Evolutionary conservation across 2,888 invertebrate species (phyloP), one percentile per base, ranked within the genome.

Genomic region (Drosophila ezoana): DNA sequence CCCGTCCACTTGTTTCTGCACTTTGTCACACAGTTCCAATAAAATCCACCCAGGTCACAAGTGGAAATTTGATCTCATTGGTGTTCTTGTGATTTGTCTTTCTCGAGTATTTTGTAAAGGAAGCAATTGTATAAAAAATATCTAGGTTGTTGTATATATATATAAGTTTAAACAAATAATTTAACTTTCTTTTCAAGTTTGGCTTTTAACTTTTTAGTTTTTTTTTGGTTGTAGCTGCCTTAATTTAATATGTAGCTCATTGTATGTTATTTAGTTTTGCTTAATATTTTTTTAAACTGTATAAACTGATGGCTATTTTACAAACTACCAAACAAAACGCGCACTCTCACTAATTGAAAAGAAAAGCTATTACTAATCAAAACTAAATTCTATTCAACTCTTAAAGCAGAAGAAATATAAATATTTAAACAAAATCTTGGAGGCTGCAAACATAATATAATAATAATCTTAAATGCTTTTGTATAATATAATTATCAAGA

Each of bases 241-340:
- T 35, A 20, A 38, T 47, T 33, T 14, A 37, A 49, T 14, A 23
- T 20, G 32, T 38, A 28, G 28, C 35, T 11, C 13, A 35, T 41
- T 35, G 14, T 43, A 28, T 53, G 16, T 9, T 41, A 35, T 14
- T 56, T 32, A 43, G 14, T 28, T 45, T 52, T 52, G 28, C 48
- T 38, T 59, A 52, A 48, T 60, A 56, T 28, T 37, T 23, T 58
- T 23, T 54, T 23, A 28, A 51, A 47, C 18, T 57, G 16, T 61
- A 57, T 33, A 54, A 43, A 47, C 3, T 56, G 18, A 23, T 67
- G 67, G 48, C 67, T 71, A 40, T 54, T 56, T 20, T 44, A 65
- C 51, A 62, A 65, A 76, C 61, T 76, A 73, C 69, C 67, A 63
- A 76, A 60, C 9, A 51, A 65, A 59, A 44, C 47, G 63, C 54